Percentiles rank a stretch among this genome's conserved stretches.
phyloP scores from a whole-genome alignment of 2,797 vertebrate genomes.

The Schizopygopsis pylzovi region DNA sequence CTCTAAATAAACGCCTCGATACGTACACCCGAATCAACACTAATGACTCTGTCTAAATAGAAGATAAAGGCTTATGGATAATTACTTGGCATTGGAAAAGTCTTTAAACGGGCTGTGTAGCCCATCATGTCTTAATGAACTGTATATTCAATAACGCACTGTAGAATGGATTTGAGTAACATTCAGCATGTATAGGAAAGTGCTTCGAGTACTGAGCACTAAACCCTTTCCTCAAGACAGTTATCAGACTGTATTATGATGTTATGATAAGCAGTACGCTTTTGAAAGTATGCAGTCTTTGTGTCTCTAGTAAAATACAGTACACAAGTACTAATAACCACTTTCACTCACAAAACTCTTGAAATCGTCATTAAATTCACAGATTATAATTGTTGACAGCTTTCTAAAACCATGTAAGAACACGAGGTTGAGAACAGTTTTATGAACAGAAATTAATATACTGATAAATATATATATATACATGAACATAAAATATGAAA shows the following conservation, averaged over 20 bases:
- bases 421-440: background rate
- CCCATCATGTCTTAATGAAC: background rate
- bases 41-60: constrained; percentile 28
- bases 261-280: background rate
- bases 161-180: background rate
- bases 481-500: too few relatives aligned
- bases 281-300: background rate
- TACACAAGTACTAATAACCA: background rate
- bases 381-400: background rate
- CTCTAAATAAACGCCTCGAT: constrained; percentile 32
- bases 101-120: constrained; percentile 7
- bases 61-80: constrained; percentile 39
- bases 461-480: too few relatives aligned
- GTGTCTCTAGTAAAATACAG: background rate
- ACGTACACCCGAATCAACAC: constrained; percentile 23
- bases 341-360: background rate
- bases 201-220: background rate
- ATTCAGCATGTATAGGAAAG: background rate
- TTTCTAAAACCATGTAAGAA: background rate
- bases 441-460: background rate
- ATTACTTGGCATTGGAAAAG: constrained; percentile 29
- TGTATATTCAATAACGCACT: background rate
- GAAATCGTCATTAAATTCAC: background rate
- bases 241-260: background rate
- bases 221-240: background rate